Conservation (phyloP, 2,888 invertebrate genomes). For the Macropis europaea region DNA sequence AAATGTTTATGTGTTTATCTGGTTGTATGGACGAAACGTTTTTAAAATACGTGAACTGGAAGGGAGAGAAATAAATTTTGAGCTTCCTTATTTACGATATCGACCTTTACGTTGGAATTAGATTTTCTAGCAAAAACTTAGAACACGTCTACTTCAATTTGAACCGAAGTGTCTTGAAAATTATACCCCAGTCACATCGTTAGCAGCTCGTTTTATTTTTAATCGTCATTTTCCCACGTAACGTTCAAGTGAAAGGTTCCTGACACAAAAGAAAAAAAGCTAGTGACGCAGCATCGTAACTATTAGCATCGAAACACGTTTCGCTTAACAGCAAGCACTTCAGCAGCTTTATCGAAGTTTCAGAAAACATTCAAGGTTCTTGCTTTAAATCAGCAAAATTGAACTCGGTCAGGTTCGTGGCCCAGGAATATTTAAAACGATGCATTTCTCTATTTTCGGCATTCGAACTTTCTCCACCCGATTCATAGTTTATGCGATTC, state of each 20-base stretch:
- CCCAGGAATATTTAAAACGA: neutral
- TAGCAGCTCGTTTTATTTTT: conserved; percentile 41
- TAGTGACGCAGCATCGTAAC: conserved; percentile 22
- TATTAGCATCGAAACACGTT: neutral
- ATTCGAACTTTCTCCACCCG: conserved; percentile 11
- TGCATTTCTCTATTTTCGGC: conserved; percentile 8
- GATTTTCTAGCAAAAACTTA: no score
- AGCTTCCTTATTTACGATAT: no score
- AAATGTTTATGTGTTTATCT: no score
- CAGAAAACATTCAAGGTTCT: neutral
- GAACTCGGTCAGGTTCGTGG: neutral
- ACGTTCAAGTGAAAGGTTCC: conserved; percentile 36
- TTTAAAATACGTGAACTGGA: no score
- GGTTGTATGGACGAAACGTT: no score
- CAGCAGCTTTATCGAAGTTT: neutral
- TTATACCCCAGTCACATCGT: no score
- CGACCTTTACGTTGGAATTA: no score
- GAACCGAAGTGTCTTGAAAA: no score
- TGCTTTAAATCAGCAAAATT: neutral
- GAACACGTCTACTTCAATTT: no score
- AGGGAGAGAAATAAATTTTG: no score
- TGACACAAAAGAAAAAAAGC: conserved; percentile 6
- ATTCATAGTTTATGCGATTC: conserved; percentile 5
- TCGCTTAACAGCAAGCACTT: neutral
- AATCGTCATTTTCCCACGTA: conserved; percentile 39